Conservation (phyloP, 2,888 invertebrate species). For the Lochmaea capreae region DNA sequence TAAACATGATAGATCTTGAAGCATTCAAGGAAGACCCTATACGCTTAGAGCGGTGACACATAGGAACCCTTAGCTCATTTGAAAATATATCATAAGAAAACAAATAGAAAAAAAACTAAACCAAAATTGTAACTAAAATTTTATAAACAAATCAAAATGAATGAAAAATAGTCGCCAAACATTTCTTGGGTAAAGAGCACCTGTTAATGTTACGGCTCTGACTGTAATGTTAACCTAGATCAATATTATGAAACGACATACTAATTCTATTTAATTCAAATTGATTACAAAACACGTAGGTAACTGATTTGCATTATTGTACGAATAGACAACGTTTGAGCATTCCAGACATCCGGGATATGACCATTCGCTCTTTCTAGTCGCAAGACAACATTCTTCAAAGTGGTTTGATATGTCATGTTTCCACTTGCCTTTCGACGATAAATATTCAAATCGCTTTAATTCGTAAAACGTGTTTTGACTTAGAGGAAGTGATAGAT, state of each 20-base stretch:
- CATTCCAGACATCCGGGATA: conserved; percentile 49
- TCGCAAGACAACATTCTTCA: conserved; percentile 38
- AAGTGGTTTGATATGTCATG: conserved; percentile 45
- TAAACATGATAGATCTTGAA: too few relatives aligned
- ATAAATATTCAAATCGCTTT: conserved; percentile 42
- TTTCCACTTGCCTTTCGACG: conserved; percentile 18
- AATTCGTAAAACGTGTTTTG: conserved; percentile 35
- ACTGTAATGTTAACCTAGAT: not conserved
- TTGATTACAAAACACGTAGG: conserved; percentile 30
- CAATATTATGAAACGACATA: conserved; percentile 2
- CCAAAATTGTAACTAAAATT: too few relatives aligned
- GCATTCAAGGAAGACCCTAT: too few relatives aligned
- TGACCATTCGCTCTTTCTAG: conserved; percentile 7
- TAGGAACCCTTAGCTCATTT: too few relatives aligned
- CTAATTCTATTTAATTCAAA: conserved; percentile 36
- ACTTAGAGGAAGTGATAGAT: conserved; percentile 36
- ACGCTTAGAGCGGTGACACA: too few relatives aligned
- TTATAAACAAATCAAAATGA: too few relatives aligned
- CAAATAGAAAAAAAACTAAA: too few relatives aligned
- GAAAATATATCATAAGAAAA: too few relatives aligned
- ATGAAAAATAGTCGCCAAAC: too few relatives aligned
- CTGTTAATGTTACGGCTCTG: not conserved
- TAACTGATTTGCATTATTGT: conserved; percentile 41
- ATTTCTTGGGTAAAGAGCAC: too few relatives aligned
- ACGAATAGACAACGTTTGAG: conserved; percentile 44